These are phyloP conservation scores for Drosophila demipolita DNA, from an alignment of 2,888 invertebrate species.

Conservation along the genomic window DNA sequence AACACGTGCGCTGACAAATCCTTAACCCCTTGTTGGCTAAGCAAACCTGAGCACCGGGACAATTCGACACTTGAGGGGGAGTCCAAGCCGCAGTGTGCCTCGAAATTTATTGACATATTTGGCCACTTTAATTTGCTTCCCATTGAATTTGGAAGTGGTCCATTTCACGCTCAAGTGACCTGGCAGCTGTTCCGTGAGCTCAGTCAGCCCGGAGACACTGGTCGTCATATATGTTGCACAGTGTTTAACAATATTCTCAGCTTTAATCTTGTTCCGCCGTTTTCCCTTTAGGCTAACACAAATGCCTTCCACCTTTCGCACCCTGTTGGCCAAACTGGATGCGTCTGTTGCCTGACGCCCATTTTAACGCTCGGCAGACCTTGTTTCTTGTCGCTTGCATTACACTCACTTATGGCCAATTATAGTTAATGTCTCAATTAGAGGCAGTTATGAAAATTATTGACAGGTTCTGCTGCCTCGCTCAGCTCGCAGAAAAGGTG, in stretches of 20 bases:
- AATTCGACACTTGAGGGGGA: constrained; percentile 67
- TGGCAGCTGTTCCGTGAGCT: constrained; percentile 47
- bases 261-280: constrained; percentile 5
- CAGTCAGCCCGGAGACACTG: constrained; percentile 45
- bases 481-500: constrained; percentile 27
- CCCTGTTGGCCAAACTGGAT: constrained; percentile 38
- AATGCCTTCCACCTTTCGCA: constrained; percentile 46
- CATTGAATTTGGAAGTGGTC: constrained; percentile 21
- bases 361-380: constrained; percentile 26
- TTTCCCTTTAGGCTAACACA: constrained; percentile 46
- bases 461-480: constrained; percentile 45
- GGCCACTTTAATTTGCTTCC: constrained; percentile 56
- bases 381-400: constrained; percentile 55
- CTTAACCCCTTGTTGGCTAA: constrained; percentile 54
- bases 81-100: constrained; percentile 21
- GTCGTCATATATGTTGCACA: constrained; percentile 34
- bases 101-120: constrained; percentile 74
- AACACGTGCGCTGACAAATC: constrained; percentile 74
- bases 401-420: constrained; percentile 73
- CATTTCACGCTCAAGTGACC: constrained; percentile 59
- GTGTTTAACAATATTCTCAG: constrained; percentile 13
- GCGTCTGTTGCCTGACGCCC: constrained; percentile 33
- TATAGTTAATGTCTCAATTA: constrained; percentile 77
- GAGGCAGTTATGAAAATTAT: constrained; percentile 78
- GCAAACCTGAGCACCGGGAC: constrained; percentile 11